Evolutionary conservation across 2,888 invertebrate species (phyloP).

Genomic region (Pasiphila rectangulata): DNA sequence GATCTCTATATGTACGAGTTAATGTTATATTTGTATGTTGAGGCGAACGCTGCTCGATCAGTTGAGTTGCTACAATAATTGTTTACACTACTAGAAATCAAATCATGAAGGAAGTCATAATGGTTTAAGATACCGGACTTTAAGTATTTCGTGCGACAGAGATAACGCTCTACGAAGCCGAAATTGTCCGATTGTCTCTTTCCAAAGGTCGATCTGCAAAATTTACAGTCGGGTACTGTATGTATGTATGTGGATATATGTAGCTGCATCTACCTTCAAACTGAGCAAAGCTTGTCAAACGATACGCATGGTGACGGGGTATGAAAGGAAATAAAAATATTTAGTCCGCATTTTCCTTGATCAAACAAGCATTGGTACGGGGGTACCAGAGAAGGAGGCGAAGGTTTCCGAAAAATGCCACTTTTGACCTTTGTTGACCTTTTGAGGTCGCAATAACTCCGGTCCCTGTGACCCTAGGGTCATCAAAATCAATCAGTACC

Average conservation of each 20-base stretch:
- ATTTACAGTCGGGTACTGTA: background rate
- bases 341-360: background rate
- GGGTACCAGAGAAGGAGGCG: too few species aligned
- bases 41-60: too few species aligned
- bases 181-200: background rate
- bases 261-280: background rate
- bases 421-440: too few species aligned
- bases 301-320: too few species aligned
- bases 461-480: too few species aligned
- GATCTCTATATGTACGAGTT: conserved; percentile 13
- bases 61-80: too few species aligned
- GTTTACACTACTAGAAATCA: conserved; percentile 9
- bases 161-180: too few species aligned
- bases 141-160: too few species aligned
- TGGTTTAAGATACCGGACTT: too few species aligned
- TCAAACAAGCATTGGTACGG: background rate
- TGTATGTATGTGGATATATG: background rate
- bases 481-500: too few species aligned
- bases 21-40: conserved; percentile 12
- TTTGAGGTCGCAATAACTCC: too few species aligned
- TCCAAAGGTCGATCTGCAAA: background rate
- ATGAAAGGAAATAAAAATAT: background rate
- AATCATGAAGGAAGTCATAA: conserved; percentile 6
- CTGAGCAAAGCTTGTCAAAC: background rate
- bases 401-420: too few species aligned